These are phyloP conservation scores for Zaprionus inermis DNA, from an alignment of 1,140 invertebrate species.

Conservation along the genomic window DNA sequence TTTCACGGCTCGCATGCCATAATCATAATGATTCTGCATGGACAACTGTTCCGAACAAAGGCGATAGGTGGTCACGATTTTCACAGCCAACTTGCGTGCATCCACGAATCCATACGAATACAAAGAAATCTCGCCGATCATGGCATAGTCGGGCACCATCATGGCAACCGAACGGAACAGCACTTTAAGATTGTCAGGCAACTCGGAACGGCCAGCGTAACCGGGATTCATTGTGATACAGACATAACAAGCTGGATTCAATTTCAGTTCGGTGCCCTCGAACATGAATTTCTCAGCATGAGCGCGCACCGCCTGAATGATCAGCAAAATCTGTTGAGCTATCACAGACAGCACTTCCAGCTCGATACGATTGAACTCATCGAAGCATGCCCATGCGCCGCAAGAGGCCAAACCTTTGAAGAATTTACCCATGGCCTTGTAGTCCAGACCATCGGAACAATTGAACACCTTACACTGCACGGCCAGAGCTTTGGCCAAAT, in stretches of 20 bases:
- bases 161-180: conserved; percentile 96
- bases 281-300: conserved; percentile 91
- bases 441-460: conserved; percentile 96
- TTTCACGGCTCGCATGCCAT: conserved; percentile 94
- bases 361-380: conserved; percentile 98
- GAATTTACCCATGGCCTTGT: conserved; percentile 96
- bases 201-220: conserved; percentile 88
- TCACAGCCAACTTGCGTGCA: conserved; percentile 91
- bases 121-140: conserved; percentile 95
- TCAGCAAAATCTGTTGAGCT: conserved; percentile 93
- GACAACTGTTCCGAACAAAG: conserved; percentile 96
- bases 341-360: conserved; percentile 93
- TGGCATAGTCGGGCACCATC: conserved; percentile 97
- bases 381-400: conserved; percentile 97
- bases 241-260: conserved; percentile 93
- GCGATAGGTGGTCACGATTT: conserved; percentile 95
- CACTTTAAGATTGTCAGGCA: conserved; percentile 96
- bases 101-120: conserved; percentile 95
- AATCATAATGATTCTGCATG: conserved; percentile 94
- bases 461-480: conserved; percentile 97
- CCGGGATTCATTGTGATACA: conserved; percentile 98
- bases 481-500: conserved; percentile 94
- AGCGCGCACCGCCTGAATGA: conserved; percentile 91
- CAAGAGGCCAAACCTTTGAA: conserved; percentile 94
- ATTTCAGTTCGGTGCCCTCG: conserved; percentile 92